Conservation (phyloP, 2,888 invertebrate genomes). For the Sesamia inferens region DNA sequence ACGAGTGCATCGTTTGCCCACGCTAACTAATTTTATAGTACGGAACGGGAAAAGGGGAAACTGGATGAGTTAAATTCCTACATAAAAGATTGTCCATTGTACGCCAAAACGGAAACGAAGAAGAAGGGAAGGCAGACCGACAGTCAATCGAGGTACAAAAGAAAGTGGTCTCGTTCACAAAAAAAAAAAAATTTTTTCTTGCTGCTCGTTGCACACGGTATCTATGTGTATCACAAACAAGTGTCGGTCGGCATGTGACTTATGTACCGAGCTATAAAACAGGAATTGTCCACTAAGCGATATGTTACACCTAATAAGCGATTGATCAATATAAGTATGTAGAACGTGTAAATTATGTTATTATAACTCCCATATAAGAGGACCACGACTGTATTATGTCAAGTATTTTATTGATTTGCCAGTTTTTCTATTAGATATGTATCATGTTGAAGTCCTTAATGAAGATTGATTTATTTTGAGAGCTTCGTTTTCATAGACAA, state of each 20-base stretch:
- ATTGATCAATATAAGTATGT: conserved; percentile 23
- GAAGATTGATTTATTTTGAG: conserved; percentile 15
- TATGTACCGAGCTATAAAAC: conserved; percentile 50
- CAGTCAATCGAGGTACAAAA: neutral
- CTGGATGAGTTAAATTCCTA: neutral
- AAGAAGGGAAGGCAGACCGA: neutral
- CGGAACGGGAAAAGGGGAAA: neutral
- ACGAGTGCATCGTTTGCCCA: neutral
- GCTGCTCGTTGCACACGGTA: neutral
- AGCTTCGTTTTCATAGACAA: neutral
- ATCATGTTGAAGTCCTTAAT: neutral
- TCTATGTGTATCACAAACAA: conserved; percentile 40
- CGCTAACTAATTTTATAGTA: too few relatives aligned
- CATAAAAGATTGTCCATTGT: conserved; percentile 6
- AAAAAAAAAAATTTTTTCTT: neutral
- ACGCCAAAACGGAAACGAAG: neutral
- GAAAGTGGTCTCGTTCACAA: neutral
- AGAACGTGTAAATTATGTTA: conserved; percentile 53
- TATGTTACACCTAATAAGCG: conserved; percentile 65
- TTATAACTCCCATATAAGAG: conserved; percentile 42
- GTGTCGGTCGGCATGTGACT: conserved; percentile 52
- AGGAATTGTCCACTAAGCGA: conserved; percentile 57
- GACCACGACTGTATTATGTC: conserved; percentile 14
- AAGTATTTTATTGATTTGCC: conserved; percentile 15
- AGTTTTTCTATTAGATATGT: conserved; percentile 12